Evolutionary conservation across 1,140 invertebrate species (phyloP).

Genomic region (Euura lappo): DNA sequence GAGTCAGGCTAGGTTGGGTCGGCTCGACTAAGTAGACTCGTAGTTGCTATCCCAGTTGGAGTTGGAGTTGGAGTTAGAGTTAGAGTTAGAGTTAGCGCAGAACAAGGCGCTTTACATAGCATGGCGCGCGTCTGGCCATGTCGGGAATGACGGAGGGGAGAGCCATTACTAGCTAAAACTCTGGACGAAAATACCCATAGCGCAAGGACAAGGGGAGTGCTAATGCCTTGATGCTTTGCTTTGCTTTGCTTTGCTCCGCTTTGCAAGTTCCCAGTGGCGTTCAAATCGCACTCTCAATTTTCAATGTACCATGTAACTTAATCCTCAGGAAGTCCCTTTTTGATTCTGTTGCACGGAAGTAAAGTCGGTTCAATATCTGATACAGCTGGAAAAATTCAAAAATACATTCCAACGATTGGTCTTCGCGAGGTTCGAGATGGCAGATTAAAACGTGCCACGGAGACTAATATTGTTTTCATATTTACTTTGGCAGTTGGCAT

Average conservation of each 20-base stretch:
- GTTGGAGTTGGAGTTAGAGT: not conserved
- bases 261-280: not conserved
- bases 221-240: conserved; percentile 6
- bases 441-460: not conserved
- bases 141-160: conserved; percentile 51
- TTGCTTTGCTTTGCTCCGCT: not conserved
- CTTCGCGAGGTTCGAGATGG: no score
- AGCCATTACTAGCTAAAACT: conserved; percentile 52
- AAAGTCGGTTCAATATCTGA: no score
- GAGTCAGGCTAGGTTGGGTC: not conserved
- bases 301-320: no score
- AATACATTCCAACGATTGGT: no score
- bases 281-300: not conserved
- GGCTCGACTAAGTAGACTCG: not conserved
- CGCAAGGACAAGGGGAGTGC: conserved; percentile 46
- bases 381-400: no score
- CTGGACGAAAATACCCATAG: conserved; percentile 55
- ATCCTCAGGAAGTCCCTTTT: no score
- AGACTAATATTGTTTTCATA: not conserved
- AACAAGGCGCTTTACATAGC: conserved; percentile 45
- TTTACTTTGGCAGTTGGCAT: not conserved
- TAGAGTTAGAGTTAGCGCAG: conserved; percentile 1
- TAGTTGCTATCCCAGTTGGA: not conserved
- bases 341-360: no score
- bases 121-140: conserved; percentile 52